A percentile compares a stretch with the other conserved stretches of the same genome.
Evolutionary conservation across 1,140 invertebrate species (phyloP).

Genomic region (Drosophila pruinosa): DNA sequence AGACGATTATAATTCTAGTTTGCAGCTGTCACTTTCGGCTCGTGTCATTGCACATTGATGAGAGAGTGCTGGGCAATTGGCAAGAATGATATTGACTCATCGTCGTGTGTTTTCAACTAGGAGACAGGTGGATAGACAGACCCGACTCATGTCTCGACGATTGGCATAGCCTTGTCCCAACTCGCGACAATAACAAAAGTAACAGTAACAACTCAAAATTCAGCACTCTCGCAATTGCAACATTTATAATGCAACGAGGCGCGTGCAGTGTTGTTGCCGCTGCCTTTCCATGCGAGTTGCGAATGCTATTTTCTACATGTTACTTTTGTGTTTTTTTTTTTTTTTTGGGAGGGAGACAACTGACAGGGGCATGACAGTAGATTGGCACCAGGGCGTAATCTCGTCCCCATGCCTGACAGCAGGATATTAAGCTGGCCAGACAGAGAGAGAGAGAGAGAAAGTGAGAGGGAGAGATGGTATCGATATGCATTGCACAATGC

Average conservation of each 20-base stretch:
- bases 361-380: slow-evolving; percentile 64
- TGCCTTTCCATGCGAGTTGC: slow-evolving; percentile 24
- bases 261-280: slow-evolving; percentile 42
- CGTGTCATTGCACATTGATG: slow-evolving; percentile 4
- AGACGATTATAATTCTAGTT: background rate
- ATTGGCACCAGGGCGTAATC: slow-evolving; percentile 37
- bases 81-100: slow-evolving; percentile 17
- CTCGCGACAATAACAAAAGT: slow-evolving; percentile 6
- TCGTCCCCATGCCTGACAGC: slow-evolving; percentile 51
- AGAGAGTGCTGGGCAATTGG: background rate
- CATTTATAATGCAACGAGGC: slow-evolving; percentile 74
- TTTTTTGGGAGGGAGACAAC: slow-evolving; percentile 5
- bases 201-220: slow-evolving; percentile 35
- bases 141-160: slow-evolving; percentile 21
- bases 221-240: slow-evolving; percentile 72
- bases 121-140: slow-evolving; percentile 17
- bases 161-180: slow-evolving; percentile 16
- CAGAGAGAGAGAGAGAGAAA: background rate
- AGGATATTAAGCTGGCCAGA: slow-evolving; percentile 69
- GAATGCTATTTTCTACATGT: slow-evolving; percentile 53
- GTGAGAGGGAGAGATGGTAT: background rate
- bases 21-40: slow-evolving; percentile 4
- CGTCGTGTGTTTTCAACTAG: slow-evolving; percentile 9
- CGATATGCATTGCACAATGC: slow-evolving; percentile 1
- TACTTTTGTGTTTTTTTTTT: slow-evolving; percentile 37